Percentiles rank a stretch among this genome's conserved stretches.
These are phyloP conservation scores for Dasypus novemcinctus DNA, from an alignment of 2,113 vertebrate genomes.

Conservation along the genomic window DNA sequence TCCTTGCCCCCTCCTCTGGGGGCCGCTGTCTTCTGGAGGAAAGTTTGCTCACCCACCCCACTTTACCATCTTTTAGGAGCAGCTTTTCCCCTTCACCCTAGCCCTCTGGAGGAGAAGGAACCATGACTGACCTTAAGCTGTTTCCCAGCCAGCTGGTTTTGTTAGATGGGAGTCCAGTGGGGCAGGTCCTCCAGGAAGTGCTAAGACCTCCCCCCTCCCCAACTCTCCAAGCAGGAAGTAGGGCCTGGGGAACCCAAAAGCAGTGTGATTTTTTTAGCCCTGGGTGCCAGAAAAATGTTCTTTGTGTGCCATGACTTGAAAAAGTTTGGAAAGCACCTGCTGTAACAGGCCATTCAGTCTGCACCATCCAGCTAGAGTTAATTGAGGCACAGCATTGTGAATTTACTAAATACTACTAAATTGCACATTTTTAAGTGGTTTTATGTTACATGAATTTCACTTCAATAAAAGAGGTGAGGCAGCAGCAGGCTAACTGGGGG, in stretches of 20 bases:
- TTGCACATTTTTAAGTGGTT: too few species aligned
- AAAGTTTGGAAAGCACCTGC: not conserved
- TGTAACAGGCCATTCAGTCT: accelerated
- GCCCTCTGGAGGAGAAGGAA: not conserved
- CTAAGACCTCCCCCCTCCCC: not conserved
- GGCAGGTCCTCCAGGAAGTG: not conserved
- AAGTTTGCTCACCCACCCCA: too few species aligned
- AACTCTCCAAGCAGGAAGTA: not conserved
- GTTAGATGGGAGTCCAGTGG: not conserved
- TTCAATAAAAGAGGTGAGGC: too few species aligned
- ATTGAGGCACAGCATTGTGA: too few species aligned
- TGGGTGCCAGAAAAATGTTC: not conserved
- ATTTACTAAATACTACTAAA: too few species aligned
- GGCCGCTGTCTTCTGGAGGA: not conserved
- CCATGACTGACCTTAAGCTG: not conserved
- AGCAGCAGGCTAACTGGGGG: not conserved
- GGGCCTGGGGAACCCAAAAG: not conserved
- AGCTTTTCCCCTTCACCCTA: not conserved
- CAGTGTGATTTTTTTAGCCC: not conserved
- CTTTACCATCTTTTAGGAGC: not conserved
- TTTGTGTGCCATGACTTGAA: not conserved
- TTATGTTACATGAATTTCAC: too few species aligned
- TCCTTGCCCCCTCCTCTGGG: not conserved
- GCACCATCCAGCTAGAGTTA: accelerated
- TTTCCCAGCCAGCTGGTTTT: not conserved